Percentiles rank a stretch among this genome's conserved stretches.
These are phyloP conservation scores for Polia nebulosa DNA, from an alignment of 2,888 invertebrate genomes.

Conservation along the genomic window DNA sequence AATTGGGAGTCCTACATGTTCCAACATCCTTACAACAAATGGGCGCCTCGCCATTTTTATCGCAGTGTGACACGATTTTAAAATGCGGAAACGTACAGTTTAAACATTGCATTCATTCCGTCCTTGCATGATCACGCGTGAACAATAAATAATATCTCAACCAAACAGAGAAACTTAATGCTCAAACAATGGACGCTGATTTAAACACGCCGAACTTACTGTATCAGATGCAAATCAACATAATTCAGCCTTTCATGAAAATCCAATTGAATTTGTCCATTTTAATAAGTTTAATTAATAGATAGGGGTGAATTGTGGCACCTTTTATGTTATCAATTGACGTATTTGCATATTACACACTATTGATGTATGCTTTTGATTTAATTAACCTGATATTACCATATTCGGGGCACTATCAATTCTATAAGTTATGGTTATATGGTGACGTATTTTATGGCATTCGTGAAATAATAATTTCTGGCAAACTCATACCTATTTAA, in stretches of 20 bases:
- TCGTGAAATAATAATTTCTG: not conserved
- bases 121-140: constrained; percentile 28
- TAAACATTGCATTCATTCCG: constrained; percentile 9
- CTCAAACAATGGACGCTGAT: constrained; percentile 51
- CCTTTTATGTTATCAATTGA: constrained; percentile 52
- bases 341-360: constrained; percentile 50
- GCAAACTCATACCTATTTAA: not conserved
- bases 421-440: constrained; percentile 6
- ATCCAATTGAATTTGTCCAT: constrained; percentile 58
- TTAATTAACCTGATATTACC: constrained; percentile 51
- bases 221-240: constrained; percentile 57
- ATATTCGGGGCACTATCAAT: constrained; percentile 15
- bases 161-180: constrained; percentile 39
- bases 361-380: constrained; percentile 55
- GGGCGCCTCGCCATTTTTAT: not conserved
- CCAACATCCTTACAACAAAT: not conserved
- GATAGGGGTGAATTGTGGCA: constrained; percentile 56
- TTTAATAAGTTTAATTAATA: constrained; percentile 65
- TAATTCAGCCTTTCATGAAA: constrained; percentile 59
- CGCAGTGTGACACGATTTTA: not conserved
- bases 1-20: too few relatives aligned
- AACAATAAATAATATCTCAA: constrained; percentile 37
- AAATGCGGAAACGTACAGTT: not conserved
- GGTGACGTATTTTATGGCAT: not conserved
- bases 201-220: constrained; percentile 53